Evolutionary conservation across 2,113 vertebrate species (phyloP).

Genomic region (Planiliza haematocheilus): DNA sequence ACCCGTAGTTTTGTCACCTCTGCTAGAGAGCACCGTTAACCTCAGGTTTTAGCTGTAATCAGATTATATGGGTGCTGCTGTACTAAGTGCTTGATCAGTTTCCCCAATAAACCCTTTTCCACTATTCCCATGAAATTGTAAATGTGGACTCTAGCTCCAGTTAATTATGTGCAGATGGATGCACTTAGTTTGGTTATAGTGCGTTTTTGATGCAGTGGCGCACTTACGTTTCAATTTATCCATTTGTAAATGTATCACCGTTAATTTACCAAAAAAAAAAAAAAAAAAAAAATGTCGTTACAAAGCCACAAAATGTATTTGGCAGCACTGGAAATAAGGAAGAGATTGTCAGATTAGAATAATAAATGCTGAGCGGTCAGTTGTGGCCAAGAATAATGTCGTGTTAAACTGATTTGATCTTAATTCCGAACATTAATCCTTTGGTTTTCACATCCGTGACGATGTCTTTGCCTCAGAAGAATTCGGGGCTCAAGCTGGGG

Average conservation of each 20-base stretch:
- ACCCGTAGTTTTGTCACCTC: constrained; percentile 47
- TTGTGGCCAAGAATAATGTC: constrained; percentile 48
- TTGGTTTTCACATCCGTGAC: constrained; percentile 20
- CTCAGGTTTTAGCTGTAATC: constrained; percentile 40
- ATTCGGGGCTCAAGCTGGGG: constrained; percentile 46
- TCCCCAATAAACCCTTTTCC: constrained; percentile 3
- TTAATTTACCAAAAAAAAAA: constrained; percentile 36
- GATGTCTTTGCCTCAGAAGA: constrained; percentile 34
- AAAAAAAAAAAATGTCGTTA: constrained; percentile 18
- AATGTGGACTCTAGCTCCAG: constrained; percentile 26
- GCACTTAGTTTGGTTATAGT: constrained; percentile 39
- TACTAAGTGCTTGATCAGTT: constrained; percentile 27
- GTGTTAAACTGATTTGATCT: constrained; percentile 26
- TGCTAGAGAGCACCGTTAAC: constrained; percentile 43
- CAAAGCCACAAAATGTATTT: constrained; percentile 26
- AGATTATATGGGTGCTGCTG: constrained; percentile 31
- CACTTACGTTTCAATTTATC: constrained; percentile 50
- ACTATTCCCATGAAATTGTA: constrained; percentile 47
- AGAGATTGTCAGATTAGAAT: constrained; percentile 2
- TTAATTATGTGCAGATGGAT: constrained; percentile 59
- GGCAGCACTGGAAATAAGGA: constrained; percentile 8
- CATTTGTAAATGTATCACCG: constrained; percentile 32
- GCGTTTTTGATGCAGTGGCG: constrained; percentile 33
- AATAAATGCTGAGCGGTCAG: constrained; percentile 19
- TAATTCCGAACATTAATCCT: constrained; percentile 43